phyloP scores from a whole-genome alignment of 2,888 invertebrate genomes.

The Nemotelus pantherinus region DNA sequence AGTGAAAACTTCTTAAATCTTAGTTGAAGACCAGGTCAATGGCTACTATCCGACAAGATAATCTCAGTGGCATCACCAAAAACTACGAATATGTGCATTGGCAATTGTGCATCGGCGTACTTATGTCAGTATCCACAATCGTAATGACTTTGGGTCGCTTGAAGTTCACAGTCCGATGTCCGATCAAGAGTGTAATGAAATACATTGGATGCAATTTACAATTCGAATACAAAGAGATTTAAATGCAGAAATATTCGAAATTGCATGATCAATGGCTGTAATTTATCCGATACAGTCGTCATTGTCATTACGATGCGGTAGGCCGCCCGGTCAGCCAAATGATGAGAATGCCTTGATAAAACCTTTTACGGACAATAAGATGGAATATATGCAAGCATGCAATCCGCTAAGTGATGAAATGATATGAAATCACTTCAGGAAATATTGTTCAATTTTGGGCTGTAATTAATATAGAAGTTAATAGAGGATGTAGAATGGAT shows the following conservation, averaged over 20 bases:
- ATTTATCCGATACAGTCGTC: background rate
- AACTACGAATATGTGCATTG: too few relatives aligned
- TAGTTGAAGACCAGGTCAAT: background rate
- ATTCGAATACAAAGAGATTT: background rate
- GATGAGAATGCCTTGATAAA: conserved; percentile 9
- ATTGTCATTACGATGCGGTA: background rate
- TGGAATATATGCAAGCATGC: background rate
- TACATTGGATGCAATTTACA: background rate
- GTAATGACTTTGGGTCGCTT: too few relatives aligned
- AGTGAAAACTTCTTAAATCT: conserved; percentile 15
- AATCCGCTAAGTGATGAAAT: background rate
- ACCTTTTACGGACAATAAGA: background rate
- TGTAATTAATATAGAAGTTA: too few relatives aligned
- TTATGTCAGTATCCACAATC: too few relatives aligned
- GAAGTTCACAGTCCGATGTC: too few relatives aligned
- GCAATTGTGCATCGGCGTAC: too few relatives aligned
- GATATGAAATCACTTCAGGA: background rate
- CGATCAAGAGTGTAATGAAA: too few relatives aligned
- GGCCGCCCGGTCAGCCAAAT: background rate
- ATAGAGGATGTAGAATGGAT: too few relatives aligned
- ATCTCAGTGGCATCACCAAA: too few relatives aligned
- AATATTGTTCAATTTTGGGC: too few relatives aligned
- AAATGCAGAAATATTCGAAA: background rate
- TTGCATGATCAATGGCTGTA: conserved; percentile 5
- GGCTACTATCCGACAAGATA: background rate